Evolutionary conservation across 2,113 vertebrate genomes (phyloP).

Genomic region (Cryptomyrus ogoouensis): DNA sequence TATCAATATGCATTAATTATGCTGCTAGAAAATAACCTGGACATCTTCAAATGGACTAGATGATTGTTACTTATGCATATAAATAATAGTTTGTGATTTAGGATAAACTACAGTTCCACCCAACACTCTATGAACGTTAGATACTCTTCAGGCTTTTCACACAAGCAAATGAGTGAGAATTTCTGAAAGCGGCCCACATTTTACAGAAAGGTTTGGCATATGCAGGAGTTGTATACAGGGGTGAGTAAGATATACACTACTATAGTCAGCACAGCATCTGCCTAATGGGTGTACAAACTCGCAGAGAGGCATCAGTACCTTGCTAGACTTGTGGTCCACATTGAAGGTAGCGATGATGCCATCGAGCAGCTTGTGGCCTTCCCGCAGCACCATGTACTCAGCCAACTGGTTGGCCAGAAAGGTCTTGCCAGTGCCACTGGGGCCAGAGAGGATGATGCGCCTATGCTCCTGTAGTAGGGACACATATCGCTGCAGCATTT

Average conservation of each 20-base stretch:
- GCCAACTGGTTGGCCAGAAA: slow-evolving; percentile 86
- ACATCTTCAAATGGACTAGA: neutral
- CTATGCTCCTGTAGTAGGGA: slow-evolving; percentile 85
- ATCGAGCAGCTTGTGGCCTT: slow-evolving; percentile 71
- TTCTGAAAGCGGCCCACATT: neutral
- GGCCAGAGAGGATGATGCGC: slow-evolving; percentile 87
- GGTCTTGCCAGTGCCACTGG: slow-evolving; percentile 90
- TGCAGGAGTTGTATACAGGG: neutral
- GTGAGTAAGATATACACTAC: neutral
- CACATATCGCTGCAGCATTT: slow-evolving; percentile 87
- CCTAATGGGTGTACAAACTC: neutral
- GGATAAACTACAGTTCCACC: neutral
- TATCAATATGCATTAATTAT: neutral
- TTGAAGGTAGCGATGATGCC: slow-evolving; percentile 88
- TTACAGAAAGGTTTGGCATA: neutral
- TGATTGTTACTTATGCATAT: neutral
- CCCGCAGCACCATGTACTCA: slow-evolving; percentile 73
- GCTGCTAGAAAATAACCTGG: neutral
- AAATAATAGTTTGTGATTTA: neutral
- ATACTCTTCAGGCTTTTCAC: neutral
- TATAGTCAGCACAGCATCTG: neutral
- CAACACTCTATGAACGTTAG: neutral
- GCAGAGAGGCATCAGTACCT: slow-evolving; percentile 56
- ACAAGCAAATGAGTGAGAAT: neutral
- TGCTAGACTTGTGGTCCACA: slow-evolving; percentile 95